These are phyloP conservation scores for Eristalis tenax DNA, from an alignment of 2,888 invertebrate species.

Conservation along the genomic window DNA sequence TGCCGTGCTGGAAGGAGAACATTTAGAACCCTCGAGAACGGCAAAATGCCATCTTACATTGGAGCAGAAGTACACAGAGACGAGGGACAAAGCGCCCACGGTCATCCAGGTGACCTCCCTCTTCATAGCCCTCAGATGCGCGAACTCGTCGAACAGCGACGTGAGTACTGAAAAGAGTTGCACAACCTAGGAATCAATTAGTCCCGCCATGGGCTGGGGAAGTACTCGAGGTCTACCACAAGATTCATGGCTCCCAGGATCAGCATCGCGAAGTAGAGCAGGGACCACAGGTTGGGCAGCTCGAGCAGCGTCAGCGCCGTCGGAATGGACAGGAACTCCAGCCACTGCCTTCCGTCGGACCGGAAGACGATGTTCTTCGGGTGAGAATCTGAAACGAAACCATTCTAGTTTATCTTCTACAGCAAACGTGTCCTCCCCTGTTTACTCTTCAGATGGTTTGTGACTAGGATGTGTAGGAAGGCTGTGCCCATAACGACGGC, in stretches of 20 bases:
- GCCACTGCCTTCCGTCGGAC: slow-evolving; percentile 69
- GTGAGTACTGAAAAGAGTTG: slow-evolving; percentile 77
- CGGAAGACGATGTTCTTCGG: slow-evolving; percentile 70
- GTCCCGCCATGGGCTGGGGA: not conserved
- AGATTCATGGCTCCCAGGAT: slow-evolving; percentile 61
- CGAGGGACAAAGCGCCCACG: slow-evolving; percentile 32
- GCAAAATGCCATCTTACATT: slow-evolving; percentile 61
- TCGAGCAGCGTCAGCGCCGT: slow-evolving; percentile 51
- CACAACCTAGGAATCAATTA: slow-evolving; percentile 57
- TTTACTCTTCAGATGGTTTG: slow-evolving; percentile 59
- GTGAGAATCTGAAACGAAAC: slow-evolving; percentile 23
- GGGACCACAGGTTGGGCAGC: slow-evolving; percentile 62
- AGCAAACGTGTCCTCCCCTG: no score
- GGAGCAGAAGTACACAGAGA: slow-evolving; percentile 54
- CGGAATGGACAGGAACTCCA: slow-evolving; percentile 49
- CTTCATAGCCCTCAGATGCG: slow-evolving; percentile 75
- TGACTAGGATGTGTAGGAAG: slow-evolving; percentile 81
- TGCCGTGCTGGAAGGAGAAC: slow-evolving; percentile 35
- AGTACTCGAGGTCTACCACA: slow-evolving; percentile 33
- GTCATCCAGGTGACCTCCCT: slow-evolving; percentile 74
- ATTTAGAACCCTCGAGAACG: not conserved
- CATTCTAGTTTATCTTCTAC: not conserved
- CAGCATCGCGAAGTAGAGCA: slow-evolving; percentile 60
- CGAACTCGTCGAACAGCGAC: slow-evolving; percentile 79
- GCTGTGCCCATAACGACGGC: slow-evolving; percentile 81